Base-by-base conservation (phyloP, 2,888 invertebrate genomes). In the Busseola fusca region DNA sequence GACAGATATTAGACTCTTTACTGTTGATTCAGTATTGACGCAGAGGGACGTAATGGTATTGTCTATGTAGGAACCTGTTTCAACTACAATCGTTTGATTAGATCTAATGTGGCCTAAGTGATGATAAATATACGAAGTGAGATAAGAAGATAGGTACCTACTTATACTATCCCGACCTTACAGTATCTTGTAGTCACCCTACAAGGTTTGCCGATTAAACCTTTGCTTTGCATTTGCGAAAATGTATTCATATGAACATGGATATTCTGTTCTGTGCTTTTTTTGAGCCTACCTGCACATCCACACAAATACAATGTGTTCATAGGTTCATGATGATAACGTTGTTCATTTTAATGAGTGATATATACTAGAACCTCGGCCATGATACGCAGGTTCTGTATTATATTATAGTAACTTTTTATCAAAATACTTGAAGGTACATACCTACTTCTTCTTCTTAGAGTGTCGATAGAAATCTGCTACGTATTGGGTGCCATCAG, bases 141-240 rank as follows among this genome's bases (percentile, higher is more conserved):
- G 34, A n/a, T 21, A 16, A 48, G 16, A 16, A 9, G 16, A 14
- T 62, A n/a, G 40, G 40, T 40, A n/a, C n/a, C n/a, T n/a, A n/a
- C n/a, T n/a, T 45, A 21, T 30, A 14, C 12, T 45, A 45, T 45
- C 14, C 18, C 21, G 18, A 58, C 0, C 30, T 9, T 16, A 25
- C 21, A 45, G 18, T 57, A 0, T 7, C 25, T 40, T 42, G 21
- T 64, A 59, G 63, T 66, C 69, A 76, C 80, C 69, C 75, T 73
- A 73, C 71, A n/a, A 62, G 57, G 48, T 58, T 57, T 60, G 48
- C 37, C 59, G 69, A 76, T 75, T 52, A 71, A 76, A 63, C 63
- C 56, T 64, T 65, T 62, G 58, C 25, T 76, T 74, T 74, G 66
- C 72, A 80, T 74, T 57, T 65, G 67, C 66, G 72, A 64, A 70